Evolutionary conservation across 1,140 invertebrate species (phyloP), one percentile per base, ranked within the genome.

Genomic region (Leptinotarsa texana): DNA sequence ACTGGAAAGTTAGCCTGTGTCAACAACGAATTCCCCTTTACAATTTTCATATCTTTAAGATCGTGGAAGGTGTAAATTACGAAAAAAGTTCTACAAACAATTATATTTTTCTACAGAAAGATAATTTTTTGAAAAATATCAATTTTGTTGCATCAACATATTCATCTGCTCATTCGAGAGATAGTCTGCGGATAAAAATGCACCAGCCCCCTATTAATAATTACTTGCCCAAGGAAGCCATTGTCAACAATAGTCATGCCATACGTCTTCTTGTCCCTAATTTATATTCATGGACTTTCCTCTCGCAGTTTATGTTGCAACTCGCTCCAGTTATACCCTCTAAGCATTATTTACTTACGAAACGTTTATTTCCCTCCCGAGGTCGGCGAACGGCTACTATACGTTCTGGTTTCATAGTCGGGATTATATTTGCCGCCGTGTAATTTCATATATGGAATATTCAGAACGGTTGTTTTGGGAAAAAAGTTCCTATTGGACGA

Each of bases 281-380:
- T 65, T 65, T 21, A 65, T 65, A 65, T 65, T 65, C 63, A 65
- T 65, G 63, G 63, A 65, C 63, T 65, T 21, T 65, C 63, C 21
- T 65, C 63, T 65, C 15, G 21, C 27, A 33, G 63, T 65, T 65
- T 65, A 65, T 65, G 27, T 65, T 24, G 21, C 27, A 6, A 65
- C 21, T 65, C 63, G 21, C 63, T 21, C 22, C 27, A 65, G 21
- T 65, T 65, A 18, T 21, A 13, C 15, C 11, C 63, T 22, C 63
- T 65, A 65, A 65, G 63, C 63, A 65, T 65, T 65, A 65, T 65
- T 65, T 65, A 65, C 63, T 65, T 65, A 65, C 11, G 63, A 15
- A 65, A 21, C 63, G 21, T 65, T 65, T 65, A 65, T 65, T 65
- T 33, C 63, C 21, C 63, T 65, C 63, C 27, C 63, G 63, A 22